Conservation (phyloP, 2,113 vertebrate species). For the Nibea coibor region DNA sequence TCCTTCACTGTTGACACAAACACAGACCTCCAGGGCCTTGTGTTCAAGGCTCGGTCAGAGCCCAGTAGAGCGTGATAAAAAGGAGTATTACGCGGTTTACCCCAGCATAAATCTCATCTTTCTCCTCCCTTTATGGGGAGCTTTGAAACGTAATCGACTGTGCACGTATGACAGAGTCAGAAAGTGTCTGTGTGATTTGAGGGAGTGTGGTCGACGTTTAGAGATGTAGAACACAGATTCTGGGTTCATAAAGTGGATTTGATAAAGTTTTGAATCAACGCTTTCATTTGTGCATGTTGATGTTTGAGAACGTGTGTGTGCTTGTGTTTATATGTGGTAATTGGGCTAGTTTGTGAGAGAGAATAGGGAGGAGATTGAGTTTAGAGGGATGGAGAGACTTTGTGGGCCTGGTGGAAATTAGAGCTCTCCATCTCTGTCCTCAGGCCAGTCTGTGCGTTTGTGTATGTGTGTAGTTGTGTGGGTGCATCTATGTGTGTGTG, state of each 20-base stretch:
- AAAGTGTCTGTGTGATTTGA: conserved; percentile 3
- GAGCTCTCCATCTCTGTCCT: conserved; percentile 78
- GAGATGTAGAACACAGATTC: not conserved
- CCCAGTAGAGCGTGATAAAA: conserved; percentile 13
- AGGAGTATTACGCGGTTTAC: conserved; percentile 22
- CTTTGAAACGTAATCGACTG: conserved; percentile 28
- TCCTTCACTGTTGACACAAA: not conserved
- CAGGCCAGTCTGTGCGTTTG: conserved; percentile 31
- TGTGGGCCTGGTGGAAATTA: conserved; percentile 71
- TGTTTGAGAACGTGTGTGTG: conserved; percentile 3
- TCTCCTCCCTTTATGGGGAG: conserved; percentile 3
- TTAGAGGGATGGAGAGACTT: conserved; percentile 57
- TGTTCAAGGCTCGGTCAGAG: not conserved
- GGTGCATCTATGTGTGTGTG: conserved; percentile 1
- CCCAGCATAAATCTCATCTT: conserved; percentile 13
- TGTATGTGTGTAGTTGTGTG: conserved; percentile 19
- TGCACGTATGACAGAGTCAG: conserved; percentile 11
- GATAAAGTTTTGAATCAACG: not conserved
- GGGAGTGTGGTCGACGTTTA: not conserved
- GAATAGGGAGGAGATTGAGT: conserved; percentile 59
- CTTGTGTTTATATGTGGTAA: not conserved
- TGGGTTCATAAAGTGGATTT: not conserved
- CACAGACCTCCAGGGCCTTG: conserved; percentile 13
- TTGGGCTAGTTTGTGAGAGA: conserved; percentile 15
- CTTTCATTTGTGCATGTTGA: not conserved